Percentiles rank a stretch among this genome's conserved stretches.
Evolutionary conservation across 2,797 vertebrate species (phyloP).

Genomic region (Mallotus villosus): DNA sequence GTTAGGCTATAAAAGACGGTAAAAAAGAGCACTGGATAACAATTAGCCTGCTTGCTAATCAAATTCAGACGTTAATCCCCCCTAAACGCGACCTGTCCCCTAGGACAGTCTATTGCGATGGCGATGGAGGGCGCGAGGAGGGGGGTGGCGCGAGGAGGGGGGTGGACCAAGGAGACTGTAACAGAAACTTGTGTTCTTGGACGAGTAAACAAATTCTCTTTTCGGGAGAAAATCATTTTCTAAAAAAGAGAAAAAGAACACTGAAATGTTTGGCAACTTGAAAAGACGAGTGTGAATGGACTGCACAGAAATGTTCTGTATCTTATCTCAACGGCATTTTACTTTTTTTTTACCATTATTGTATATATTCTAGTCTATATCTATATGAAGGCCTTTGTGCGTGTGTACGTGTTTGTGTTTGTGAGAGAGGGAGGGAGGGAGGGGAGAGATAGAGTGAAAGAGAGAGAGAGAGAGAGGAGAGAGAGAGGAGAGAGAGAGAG

Average conservation of each 20-base stretch:
- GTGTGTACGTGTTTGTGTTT: slow-evolving; percentile 1
- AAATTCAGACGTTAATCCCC: slow-evolving; percentile 21
- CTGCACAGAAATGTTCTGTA: no score
- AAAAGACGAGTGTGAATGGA: no score
- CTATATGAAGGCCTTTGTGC: background rate
- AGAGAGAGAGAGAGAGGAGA: slow-evolving; percentile 21
- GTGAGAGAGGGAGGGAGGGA: background rate
- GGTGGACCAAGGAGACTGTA: background rate
- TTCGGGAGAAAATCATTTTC: background rate
- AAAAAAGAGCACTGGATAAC: slow-evolving; percentile 15
- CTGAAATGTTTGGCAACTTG: no score
- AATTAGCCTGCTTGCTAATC: slow-evolving; percentile 32
- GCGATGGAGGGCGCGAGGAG: slow-evolving; percentile 9
- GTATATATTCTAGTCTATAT: no score
- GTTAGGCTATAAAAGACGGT: slow-evolving; percentile 7
- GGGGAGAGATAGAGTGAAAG: slow-evolving; percentile 15
- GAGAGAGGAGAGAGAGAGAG: slow-evolving; percentile 2
- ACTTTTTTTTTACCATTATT: background rate
- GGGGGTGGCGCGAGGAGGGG: background rate
- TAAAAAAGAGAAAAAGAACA: background rate
- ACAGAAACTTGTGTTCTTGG: background rate
- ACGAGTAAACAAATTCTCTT: background rate
- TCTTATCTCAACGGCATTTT: no score
- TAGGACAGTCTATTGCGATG: slow-evolving; percentile 3
- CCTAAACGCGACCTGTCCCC: slow-evolving; percentile 24